Evolutionary conservation across 2,113 vertebrate species (phyloP).

Genomic region (Solea solea): DNA sequence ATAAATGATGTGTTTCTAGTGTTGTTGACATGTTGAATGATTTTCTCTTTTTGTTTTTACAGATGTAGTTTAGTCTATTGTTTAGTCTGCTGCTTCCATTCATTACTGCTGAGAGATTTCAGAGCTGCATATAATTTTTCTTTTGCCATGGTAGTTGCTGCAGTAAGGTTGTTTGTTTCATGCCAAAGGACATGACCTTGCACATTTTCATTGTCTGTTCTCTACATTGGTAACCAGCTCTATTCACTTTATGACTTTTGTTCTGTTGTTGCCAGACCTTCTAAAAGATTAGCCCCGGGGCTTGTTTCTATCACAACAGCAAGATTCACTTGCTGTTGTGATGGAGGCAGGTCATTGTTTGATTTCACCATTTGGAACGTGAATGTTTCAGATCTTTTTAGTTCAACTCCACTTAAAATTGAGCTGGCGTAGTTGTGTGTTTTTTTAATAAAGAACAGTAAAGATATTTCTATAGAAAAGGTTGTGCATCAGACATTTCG

Average conservation of each 20-base stretch:
- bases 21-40: neutral
- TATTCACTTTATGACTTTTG: neutral
- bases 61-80: no score
- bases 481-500: no score
- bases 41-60: no score
- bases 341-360: neutral
- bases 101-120: neutral
- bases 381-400: neutral
- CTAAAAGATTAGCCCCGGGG: neutral
- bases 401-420: neutral
- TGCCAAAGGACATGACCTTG: slow-evolving; percentile 9
- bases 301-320: slow-evolving; percentile 18
- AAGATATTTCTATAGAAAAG: no score
- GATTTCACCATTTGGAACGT: neutral
- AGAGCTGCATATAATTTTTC: neutral
- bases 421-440: neutral
- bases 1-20: no score
- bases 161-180: slow-evolving; percentile 9
- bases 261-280: neutral
- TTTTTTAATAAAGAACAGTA: no score
- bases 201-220: slow-evolving; percentile 12
- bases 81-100: neutral
- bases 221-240: slow-evolving; percentile 2
- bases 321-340: neutral
- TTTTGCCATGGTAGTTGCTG: slow-evolving; percentile 6